Percentiles rank a stretch among this genome's conserved stretches.
These are phyloP conservation scores for Drosophila borealis DNA, from an alignment of 2,888 invertebrate species.

Conservation along the genomic window DNA sequence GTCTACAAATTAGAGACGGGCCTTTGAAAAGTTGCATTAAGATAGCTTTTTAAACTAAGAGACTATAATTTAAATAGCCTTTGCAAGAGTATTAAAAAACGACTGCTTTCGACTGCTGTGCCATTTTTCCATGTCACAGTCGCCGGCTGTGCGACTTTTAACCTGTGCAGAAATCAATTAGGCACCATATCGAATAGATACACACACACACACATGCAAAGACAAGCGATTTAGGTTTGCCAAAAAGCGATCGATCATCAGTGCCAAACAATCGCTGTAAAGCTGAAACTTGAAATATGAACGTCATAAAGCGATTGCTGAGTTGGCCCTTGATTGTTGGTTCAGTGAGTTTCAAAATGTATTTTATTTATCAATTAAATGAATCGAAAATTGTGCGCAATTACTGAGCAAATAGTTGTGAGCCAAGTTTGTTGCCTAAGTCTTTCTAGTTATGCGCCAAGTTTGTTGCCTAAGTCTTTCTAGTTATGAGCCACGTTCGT, in stretches of 20 bases:
- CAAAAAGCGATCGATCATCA: slow-evolving; percentile 40
- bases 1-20: no score
- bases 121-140: slow-evolving; percentile 62
- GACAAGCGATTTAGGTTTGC: slow-evolving; percentile 25
- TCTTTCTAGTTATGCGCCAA: slow-evolving; percentile 17
- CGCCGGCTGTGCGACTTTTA: slow-evolving; percentile 69
- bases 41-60: no score
- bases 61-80: background rate
- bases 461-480: slow-evolving; percentile 28
- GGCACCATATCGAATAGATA: slow-evolving; percentile 43
- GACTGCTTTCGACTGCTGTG: slow-evolving; percentile 43
- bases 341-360: slow-evolving; percentile 35
- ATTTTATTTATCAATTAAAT: slow-evolving; percentile 70
- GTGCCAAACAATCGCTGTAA: slow-evolving; percentile 11
- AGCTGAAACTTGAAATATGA: slow-evolving; percentile 21
- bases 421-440: slow-evolving; percentile 53
- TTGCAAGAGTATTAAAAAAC: background rate
- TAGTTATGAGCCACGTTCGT: slow-evolving; percentile 6
- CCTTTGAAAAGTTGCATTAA: no score
- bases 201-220: slow-evolving; percentile 1
- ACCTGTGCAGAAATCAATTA: slow-evolving; percentile 77
- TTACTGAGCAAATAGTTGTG: slow-evolving; percentile 57
- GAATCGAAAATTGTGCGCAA: slow-evolving; percentile 63
- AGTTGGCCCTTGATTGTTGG: slow-evolving; percentile 42
- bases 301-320: slow-evolving; percentile 41